A percentile compares a stretch with the other conserved stretches of the same genome.
These are phyloP conservation scores for Cotesia glomerata DNA, from an alignment of 1,140 invertebrate genomes.

Conservation along the genomic window DNA sequence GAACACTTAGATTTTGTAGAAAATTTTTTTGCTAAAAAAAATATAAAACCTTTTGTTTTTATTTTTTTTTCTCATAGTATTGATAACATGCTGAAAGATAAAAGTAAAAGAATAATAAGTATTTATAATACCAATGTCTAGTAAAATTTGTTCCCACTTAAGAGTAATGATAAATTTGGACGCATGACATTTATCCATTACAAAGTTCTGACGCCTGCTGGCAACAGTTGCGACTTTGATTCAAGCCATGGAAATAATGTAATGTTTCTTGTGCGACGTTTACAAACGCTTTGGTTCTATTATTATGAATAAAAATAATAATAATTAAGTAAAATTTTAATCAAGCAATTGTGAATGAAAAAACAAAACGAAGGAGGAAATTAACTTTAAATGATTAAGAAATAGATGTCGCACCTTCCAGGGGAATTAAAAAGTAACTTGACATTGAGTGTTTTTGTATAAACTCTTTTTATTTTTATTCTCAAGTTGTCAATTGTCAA, in stretches of 20 bases:
- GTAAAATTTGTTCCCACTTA: not conserved
- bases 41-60: too few relatives aligned
- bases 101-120: too few relatives aligned
- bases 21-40: too few relatives aligned
- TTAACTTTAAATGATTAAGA: not conserved
- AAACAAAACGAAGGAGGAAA: too few relatives aligned
- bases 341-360: too few relatives aligned
- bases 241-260: constrained; percentile 5
- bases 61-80: too few relatives aligned
- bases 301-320: not conserved
- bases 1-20: too few relatives aligned
- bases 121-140: not conserved
- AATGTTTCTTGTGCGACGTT: not conserved
- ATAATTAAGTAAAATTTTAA: too few relatives aligned
- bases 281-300: not conserved
- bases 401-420: not conserved
- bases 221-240: not conserved
- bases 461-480: not conserved
- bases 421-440: not conserved
- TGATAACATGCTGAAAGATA: too few relatives aligned
- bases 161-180: not conserved
- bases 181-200: not conserved
- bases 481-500: not conserved
- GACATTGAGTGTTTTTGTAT: not conserved
- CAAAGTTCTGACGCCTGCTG: not conserved